Conservation (phyloP, 2,888 invertebrate species). For the Cabera pusaria region DNA sequence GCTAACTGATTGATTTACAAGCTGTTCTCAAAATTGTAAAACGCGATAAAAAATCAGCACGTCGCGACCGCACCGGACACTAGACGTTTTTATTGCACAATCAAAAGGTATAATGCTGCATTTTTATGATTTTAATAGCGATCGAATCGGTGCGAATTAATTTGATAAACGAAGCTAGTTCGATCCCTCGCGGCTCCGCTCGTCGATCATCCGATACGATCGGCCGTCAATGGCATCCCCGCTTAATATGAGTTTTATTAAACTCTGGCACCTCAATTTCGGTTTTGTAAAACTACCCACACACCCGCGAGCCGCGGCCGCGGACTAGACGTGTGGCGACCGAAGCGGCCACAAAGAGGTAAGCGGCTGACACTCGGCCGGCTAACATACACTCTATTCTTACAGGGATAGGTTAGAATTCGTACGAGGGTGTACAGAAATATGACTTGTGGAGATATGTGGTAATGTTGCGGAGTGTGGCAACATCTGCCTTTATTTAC, state of each 20-base stretch:
- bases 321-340: slow-evolving; percentile 42
- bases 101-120: slow-evolving; percentile 6
- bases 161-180: slow-evolving; percentile 18
- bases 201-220: slow-evolving; percentile 44
- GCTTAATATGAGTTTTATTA: slow-evolving; percentile 78
- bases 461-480: slow-evolving; percentile 67
- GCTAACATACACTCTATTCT: slow-evolving; percentile 29
- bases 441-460: slow-evolving; percentile 35
- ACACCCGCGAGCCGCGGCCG: slow-evolving; percentile 51
- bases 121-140: slow-evolving; percentile 12
- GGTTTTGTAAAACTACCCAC: slow-evolving; percentile 79
- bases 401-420: slow-evolving; percentile 33
- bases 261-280: slow-evolving; percentile 66
- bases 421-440: slow-evolving; percentile 18
- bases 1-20: slow-evolving; percentile 27
- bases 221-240: slow-evolving; percentile 65
- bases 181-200: slow-evolving; percentile 26
- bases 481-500: slow-evolving; percentile 83
- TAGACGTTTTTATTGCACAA: slow-evolving; percentile 7
- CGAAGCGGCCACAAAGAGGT: slow-evolving; percentile 24
- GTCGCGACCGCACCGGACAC: slow-evolving; percentile 2
- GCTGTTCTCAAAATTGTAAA: slow-evolving; percentile 6
- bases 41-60: slow-evolving; percentile 13
- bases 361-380: slow-evolving; percentile 7
- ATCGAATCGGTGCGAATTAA: slow-evolving; percentile 6